Conservation (phyloP, 2,888 invertebrate genomes). For the Drosophila incognita region DNA sequence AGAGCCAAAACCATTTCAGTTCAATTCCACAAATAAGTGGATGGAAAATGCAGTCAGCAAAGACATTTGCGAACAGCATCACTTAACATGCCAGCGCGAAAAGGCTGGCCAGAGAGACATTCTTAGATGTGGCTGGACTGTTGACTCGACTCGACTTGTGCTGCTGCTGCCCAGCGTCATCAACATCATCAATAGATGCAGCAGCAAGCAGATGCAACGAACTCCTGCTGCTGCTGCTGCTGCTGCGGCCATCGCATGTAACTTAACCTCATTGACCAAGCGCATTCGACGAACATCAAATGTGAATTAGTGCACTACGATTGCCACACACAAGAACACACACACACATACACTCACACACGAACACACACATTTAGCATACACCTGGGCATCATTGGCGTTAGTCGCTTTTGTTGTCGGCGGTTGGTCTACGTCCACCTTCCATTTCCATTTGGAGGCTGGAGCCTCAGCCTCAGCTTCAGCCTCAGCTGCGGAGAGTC, state of each 20-base stretch:
- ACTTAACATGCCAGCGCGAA: slow-evolving; percentile 58
- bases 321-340: slow-evolving; percentile 66
- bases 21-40: slow-evolving; percentile 35
- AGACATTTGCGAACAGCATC: slow-evolving; percentile 59
- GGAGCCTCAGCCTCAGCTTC: slow-evolving; percentile 44
- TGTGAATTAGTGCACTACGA: slow-evolving; percentile 85
- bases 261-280: slow-evolving; percentile 85
- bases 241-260: slow-evolving; percentile 65
- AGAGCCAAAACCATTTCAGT: slow-evolving; percentile 31
- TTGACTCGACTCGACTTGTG: background rate
- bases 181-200: slow-evolving; percentile 75
- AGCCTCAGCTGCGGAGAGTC: slow-evolving; percentile 30
- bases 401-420: slow-evolving; percentile 74
- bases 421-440: slow-evolving; percentile 68
- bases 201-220: slow-evolving; percentile 53
- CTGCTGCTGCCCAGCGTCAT: slow-evolving; percentile 53
- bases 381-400: slow-evolving; percentile 53
- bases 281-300: slow-evolving; percentile 85
- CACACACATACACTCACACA: slow-evolving; percentile 3
- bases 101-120: slow-evolving; percentile 51
- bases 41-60: slow-evolving; percentile 15
- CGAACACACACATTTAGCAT: background rate
- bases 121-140: slow-evolving; percentile 28
- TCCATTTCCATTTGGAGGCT: slow-evolving; percentile 22
- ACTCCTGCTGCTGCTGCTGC: slow-evolving; percentile 44